These are phyloP conservation scores for Atractosteus spatula DNA, from an alignment of 2,113 vertebrate species.

Conservation along the genomic window DNA sequence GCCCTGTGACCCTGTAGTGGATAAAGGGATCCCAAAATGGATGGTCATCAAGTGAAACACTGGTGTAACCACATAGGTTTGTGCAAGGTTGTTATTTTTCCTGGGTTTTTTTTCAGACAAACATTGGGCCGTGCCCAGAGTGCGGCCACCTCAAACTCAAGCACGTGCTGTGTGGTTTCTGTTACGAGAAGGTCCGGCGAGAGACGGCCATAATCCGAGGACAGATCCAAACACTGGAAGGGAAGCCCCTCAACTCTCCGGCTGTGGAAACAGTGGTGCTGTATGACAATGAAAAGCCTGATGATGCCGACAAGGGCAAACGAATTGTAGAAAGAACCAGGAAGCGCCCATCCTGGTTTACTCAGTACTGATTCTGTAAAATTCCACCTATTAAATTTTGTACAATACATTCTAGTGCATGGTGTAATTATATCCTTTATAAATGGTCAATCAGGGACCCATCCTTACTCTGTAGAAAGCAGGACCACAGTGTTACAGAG, in stretches of 20 bases:
- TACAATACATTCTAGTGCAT: neutral
- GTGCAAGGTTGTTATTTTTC: conserved; percentile 14
- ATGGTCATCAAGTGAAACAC: too few species aligned
- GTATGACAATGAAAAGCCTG: conserved; percentile 77
- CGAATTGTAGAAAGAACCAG: conserved; percentile 80
- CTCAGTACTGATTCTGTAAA: conserved; percentile 47
- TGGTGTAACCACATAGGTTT: too few species aligned
- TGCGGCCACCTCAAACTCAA: conserved; percentile 93
- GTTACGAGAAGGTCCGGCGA: conserved; percentile 78
- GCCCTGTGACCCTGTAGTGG: too few species aligned
- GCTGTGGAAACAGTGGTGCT: conserved; percentile 75
- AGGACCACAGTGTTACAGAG: too few species aligned
- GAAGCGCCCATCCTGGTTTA: conserved; percentile 89
- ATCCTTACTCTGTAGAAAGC: too few species aligned
- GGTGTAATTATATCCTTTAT: neutral
- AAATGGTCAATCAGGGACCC: too few species aligned
- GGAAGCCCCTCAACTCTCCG: conserved; percentile 73
- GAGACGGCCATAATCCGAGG: conserved; percentile 76
- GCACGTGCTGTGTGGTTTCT: conserved; percentile 84
- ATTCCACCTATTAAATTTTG: neutral
- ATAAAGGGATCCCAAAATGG: too few species aligned
- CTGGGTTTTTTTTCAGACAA: conserved; percentile 60
- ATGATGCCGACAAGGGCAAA: conserved; percentile 72
- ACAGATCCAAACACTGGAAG: conserved; percentile 77
- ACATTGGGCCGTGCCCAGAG: conserved; percentile 84